Base-by-base conservation (phyloP, 2,113 vertebrate genomes). In the Fregata magnificens region DNA sequence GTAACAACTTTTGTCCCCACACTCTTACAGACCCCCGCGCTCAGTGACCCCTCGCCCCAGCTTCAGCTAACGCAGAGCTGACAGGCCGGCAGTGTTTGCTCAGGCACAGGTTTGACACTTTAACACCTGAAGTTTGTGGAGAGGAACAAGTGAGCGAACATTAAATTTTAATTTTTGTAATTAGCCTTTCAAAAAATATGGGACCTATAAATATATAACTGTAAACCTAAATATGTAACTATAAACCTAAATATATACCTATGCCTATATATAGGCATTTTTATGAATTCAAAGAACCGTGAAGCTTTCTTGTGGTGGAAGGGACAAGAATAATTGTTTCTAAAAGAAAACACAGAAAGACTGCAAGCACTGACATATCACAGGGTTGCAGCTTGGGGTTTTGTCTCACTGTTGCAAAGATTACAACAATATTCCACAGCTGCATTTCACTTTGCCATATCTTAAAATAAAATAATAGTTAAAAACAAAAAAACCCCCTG, bases 141-240 rank as follows among this genome's bases (percentile, higher is more conserved):
- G 38, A 96, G 86, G 76, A 95, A 82, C 70, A 93, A 97, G 83
- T 38, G 71, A 91, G 78, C 69, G 9, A 86, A 90, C 61, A 34
- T 91, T 97, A 93, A 73, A 96, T 96, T 94, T 89, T 96, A 69
- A 88, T 93, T 93, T 97, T 90, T 92, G 24, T 53, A 66, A 97
- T 96, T 86, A 89, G 90, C 95, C 7, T n/a, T 86, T 65, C 38
- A 95, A 76, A 92, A 95, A 95, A 32, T 14, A 89, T 10, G 50
- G 7, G 66, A 66, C 40, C 59, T 58, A 90, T 36, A 91, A 90
- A 73, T 63, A 69, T 3, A 11, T 28, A 52, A 34, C 36, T 61
- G 52, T 59, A 50, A 82, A 66, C 10, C 16, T 19, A 65, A 86
- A 25, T 36, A 79, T 24, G 28, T 32, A 74, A 28, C n/a, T 80